These are phyloP conservation scores for Tachina lurida DNA, from an alignment of 2,888 invertebrate genomes.

Conservation along the genomic window DNA sequence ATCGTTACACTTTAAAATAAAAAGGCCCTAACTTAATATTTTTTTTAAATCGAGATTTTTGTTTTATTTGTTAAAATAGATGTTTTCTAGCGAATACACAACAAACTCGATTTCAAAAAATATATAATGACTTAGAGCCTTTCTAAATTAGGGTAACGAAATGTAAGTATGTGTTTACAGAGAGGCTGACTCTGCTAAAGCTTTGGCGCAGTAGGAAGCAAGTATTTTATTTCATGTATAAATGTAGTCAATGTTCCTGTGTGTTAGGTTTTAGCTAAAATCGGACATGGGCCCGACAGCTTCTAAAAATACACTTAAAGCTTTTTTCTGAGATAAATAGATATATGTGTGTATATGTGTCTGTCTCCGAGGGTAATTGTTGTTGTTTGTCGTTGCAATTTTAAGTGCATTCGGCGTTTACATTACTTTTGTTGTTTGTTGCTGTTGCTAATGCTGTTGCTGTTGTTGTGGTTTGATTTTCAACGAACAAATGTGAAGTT, in stretches of 20 bases:
- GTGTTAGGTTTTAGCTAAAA: constrained; percentile 32
- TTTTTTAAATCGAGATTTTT: no score
- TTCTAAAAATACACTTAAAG: constrained; percentile 77
- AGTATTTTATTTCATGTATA: background rate
- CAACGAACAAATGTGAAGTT: constrained; percentile 77
- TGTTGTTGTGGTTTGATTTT: constrained; percentile 60
- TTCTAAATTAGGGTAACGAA: no score
- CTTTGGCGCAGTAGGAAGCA: constrained; percentile 65
- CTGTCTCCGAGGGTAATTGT: constrained; percentile 42
- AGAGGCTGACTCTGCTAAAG: constrained; percentile 22
- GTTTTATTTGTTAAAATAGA: no score
- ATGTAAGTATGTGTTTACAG: no score
- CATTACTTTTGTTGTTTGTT: background rate
- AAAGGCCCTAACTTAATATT: no score
- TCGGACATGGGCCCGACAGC: constrained; percentile 63
- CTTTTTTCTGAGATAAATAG: constrained; percentile 48
- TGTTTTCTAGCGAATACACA: no score
- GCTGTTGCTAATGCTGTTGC: constrained; percentile 26
- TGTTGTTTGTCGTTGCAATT: constrained; percentile 47
- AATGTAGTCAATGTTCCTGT: constrained; percentile 52
- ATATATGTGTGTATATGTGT: constrained; percentile 5
- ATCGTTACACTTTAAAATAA: no score
- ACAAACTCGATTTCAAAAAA: no score
- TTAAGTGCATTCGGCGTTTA: constrained; percentile 29
- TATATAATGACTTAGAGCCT: no score